phyloP scores from a whole-genome alignment of 2,888 invertebrate genomes.

The Drosophila subquinaria region DNA sequence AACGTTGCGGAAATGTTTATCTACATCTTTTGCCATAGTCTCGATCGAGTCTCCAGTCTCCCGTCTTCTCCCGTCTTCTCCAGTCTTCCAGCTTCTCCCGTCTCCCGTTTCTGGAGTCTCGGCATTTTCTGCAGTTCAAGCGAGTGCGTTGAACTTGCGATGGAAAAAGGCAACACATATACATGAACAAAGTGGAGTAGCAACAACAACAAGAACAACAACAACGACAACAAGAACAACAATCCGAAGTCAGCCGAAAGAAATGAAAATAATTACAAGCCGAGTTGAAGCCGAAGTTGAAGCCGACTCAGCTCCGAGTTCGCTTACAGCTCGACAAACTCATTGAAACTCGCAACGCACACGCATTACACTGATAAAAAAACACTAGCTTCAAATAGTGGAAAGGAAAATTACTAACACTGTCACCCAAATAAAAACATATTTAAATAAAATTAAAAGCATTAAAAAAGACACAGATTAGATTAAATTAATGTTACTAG shows the following conservation, averaged over 20 bases:
- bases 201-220: conserved; percentile 36
- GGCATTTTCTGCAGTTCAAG: conserved; percentile 77
- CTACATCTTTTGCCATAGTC: conserved; percentile 61
- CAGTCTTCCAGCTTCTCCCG: neutral
- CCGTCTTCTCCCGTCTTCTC: neutral
- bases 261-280: conserved; percentile 62
- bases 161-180: conserved; percentile 53
- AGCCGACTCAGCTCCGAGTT: conserved; percentile 23
- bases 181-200: conserved; percentile 74
- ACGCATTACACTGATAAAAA: conserved; percentile 29
- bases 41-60: conserved; percentile 18
- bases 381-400: too few species aligned
- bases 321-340: conserved; percentile 35
- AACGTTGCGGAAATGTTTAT: conserved; percentile 77
- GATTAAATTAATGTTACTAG: too few species aligned
- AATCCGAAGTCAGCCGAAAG: conserved; percentile 18
- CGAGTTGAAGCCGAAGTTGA: conserved; percentile 10
- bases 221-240: conserved; percentile 7
- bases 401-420: too few species aligned
- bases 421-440: too few species aligned
- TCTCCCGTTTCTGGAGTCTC: neutral
- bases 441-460: too few species aligned
- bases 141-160: conserved; percentile 82
- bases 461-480: too few species aligned
- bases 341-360: conserved; percentile 50